phyloP scores from a whole-genome alignment of 1,140 invertebrate genomes.

The Panagrolaimus sp. region DNA sequence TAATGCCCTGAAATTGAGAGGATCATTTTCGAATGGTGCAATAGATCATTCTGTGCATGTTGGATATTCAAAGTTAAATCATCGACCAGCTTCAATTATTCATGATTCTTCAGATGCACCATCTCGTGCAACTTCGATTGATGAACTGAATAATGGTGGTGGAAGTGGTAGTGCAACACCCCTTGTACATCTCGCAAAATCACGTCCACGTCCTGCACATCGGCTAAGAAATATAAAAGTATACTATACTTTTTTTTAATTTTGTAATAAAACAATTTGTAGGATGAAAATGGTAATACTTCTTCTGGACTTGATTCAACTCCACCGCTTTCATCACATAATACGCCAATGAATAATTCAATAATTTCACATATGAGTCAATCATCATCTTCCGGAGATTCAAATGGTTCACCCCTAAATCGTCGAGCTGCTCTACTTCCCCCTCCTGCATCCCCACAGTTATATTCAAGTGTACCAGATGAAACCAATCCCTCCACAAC shows the following conservation, averaged over 20 bases:
- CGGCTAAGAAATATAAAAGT: not conserved
- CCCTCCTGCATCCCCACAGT: not conserved
- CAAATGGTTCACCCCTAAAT: not conserved
- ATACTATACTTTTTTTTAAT: too few relatives aligned
- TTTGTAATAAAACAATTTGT: too few relatives aligned
- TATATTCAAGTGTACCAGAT: not conserved
- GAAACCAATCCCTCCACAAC: not conserved
- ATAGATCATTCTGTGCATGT: conserved; percentile 26
- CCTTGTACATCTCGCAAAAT: conserved; percentile 25
- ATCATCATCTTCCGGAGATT: not conserved
- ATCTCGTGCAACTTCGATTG: not conserved
- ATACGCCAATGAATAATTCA: not conserved
- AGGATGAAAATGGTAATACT: too few relatives aligned
- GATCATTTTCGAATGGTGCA: conserved; percentile 20
- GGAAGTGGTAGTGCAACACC: conserved; percentile 13
- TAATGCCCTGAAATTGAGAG: conserved; percentile 22
- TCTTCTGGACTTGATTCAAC: too few relatives aligned
- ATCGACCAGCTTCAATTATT: conserved; percentile 20
- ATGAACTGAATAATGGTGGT: conserved; percentile 12
- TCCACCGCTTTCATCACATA: not conserved
- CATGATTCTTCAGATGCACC: not conserved
- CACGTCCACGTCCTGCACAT: conserved; percentile 26
- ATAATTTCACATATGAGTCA: not conserved
- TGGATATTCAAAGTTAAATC: conserved; percentile 8
- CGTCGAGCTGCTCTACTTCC: not conserved